These are phyloP conservation scores for Sigmodon hispidus DNA, from an alignment of 2,113 vertebrate species.

Conservation along the genomic window DNA sequence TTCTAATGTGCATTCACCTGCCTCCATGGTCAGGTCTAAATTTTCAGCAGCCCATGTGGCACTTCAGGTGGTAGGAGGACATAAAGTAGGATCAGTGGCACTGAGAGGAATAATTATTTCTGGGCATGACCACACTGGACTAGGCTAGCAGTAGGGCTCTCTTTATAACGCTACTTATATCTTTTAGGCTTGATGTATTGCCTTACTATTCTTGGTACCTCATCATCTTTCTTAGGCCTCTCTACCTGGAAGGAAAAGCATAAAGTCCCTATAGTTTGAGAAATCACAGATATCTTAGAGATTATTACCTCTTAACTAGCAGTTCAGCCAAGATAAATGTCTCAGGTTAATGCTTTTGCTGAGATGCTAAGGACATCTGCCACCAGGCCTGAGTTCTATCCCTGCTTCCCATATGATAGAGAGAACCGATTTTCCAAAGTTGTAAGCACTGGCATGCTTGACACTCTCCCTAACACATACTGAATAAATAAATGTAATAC, in stretches of 20 bases:
- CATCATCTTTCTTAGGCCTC: neutral
- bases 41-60: neutral
- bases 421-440: neutral
- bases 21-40: neutral
- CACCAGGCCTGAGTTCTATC: neutral
- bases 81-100: accelerated
- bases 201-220: neutral
- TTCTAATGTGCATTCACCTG: neutral
- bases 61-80: accelerated
- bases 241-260: neutral
- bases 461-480: no score
- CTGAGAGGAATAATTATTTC: neutral
- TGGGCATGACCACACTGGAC: neutral
- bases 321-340: neutral
- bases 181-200: accelerated
- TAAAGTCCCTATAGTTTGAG: neutral
- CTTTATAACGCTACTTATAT: neutral
- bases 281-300: neutral
- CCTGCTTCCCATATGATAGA: neutral
- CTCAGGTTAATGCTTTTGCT: no score
- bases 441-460: neutral
- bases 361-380: no score
- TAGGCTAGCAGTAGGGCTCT: neutral
- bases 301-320: neutral
- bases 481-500: neutral